Percentiles rank a stretch among this genome's conserved stretches.
Evolutionary conservation across 2,113 vertebrate genomes (phyloP).

Genomic region (Euleptes europaea): DNA sequence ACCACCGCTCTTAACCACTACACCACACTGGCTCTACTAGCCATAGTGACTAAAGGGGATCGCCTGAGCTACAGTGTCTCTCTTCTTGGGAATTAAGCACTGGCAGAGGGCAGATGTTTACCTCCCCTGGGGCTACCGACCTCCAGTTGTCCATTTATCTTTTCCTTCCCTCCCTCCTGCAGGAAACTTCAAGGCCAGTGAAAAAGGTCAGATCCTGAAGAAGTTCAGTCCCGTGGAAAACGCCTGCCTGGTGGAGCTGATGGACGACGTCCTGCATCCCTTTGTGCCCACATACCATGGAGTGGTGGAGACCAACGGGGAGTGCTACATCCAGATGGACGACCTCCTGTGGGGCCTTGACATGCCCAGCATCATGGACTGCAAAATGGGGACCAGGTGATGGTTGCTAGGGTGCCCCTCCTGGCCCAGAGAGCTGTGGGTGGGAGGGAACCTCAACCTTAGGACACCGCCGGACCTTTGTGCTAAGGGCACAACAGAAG

Average conservation of each 20-base stretch:
- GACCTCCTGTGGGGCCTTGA: conserved; percentile 78
- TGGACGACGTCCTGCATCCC: conserved; percentile 75
- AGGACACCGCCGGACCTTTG: too few relatives aligned
- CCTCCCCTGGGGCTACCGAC: neutral
- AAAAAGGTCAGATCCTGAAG: conserved; percentile 81
- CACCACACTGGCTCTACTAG: too few relatives aligned
- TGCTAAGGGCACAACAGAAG: too few relatives aligned
- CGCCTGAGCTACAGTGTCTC: too few relatives aligned
- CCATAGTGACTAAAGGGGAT: too few relatives aligned
- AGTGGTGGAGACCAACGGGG: conserved; percentile 68
- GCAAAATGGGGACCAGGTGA: conserved; percentile 60
- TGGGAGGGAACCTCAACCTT: neutral
- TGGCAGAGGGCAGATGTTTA: neutral
- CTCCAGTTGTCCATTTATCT: neutral
- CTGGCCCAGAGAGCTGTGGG: too few relatives aligned
- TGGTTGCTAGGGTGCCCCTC: neutral
- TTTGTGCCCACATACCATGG: conserved; percentile 81
- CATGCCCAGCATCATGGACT: conserved; percentile 74
- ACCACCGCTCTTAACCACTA: too few relatives aligned
- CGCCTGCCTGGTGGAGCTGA: conserved; percentile 74
- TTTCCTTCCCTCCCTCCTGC: neutral
- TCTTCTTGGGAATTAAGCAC: too few relatives aligned
- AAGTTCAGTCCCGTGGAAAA: conserved; percentile 76
- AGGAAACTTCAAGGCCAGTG: conserved; percentile 81
- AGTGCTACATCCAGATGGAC: conserved; percentile 78